Percentiles rank a stretch among this genome's conserved stretches.
Evolutionary conservation across 2,888 invertebrate species (phyloP).

Genomic region (Gryllus longicercus): DNA sequence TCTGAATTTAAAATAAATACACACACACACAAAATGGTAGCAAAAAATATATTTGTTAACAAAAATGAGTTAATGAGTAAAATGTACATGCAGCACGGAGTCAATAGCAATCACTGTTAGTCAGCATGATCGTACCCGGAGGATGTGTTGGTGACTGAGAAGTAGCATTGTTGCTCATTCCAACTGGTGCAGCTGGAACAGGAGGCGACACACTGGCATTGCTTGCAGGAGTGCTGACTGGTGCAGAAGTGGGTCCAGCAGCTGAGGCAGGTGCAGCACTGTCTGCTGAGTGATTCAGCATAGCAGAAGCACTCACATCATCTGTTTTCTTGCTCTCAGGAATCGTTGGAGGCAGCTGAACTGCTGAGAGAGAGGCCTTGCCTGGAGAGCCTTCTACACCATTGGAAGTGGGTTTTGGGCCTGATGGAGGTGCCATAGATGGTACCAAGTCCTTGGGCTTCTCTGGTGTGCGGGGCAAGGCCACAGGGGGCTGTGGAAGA

Average conservation of each 20-base stretch:
- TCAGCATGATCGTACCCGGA: not conserved
- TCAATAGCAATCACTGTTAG: not conserved
- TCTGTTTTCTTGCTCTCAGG: conserved; percentile 31
- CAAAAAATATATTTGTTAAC: not conserved
- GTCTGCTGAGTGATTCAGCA: conserved; percentile 32
- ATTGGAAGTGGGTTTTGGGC: conserved; percentile 36
- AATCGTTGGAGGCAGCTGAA: not conserved
- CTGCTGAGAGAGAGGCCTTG: conserved; percentile 11
- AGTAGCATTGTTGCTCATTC: conserved; percentile 38
- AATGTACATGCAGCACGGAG: not conserved
- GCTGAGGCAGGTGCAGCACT: conserved; percentile 21
- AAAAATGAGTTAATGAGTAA: not conserved
- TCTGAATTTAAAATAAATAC: not conserved
- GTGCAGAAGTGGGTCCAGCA: conserved; percentile 22
- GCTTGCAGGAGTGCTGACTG: conserved; percentile 18
- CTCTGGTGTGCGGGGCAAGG: conserved; percentile 36
- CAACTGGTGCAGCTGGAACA: conserved; percentile 46
- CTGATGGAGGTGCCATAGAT: not conserved
- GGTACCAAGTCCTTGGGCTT: conserved; percentile 30
- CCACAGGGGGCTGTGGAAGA: conserved; percentile 39
- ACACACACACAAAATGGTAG: not conserved
- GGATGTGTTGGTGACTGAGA: not conserved
- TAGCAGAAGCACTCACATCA: conserved; percentile 27
- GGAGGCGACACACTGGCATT: conserved; percentile 12
- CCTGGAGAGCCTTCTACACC: conserved; percentile 35